These are phyloP conservation scores for Helicolenus hilgendorfi DNA, from an alignment of 2,797 vertebrate species.

Conservation along the genomic window DNA sequence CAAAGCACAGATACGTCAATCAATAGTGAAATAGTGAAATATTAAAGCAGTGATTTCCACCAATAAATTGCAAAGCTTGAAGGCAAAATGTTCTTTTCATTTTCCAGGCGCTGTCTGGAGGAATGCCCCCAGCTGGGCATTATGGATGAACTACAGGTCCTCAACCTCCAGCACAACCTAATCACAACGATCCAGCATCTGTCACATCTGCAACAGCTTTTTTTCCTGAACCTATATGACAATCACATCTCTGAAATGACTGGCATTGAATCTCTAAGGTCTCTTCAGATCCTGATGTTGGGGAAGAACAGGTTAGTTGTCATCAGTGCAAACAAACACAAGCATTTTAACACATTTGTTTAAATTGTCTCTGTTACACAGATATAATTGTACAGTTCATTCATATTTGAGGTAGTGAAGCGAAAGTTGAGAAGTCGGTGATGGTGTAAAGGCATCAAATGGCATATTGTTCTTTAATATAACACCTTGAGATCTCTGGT, in stretches of 20 bases:
- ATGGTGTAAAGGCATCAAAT: neutral
- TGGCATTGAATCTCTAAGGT: conserved; percentile 92
- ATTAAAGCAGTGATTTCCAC: neutral
- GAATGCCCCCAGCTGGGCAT: conserved; percentile 93
- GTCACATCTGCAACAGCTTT: conserved; percentile 92
- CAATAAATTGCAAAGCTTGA: neutral
- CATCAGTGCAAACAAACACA: neutral
- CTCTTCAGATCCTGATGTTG: conserved; percentile 94
- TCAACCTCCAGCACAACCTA: conserved; percentile 96
- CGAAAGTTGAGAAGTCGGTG: neutral
- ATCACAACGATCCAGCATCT: conserved; percentile 94
- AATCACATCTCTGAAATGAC: conserved; percentile 95
- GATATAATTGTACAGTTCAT: neutral
- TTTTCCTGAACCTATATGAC: conserved; percentile 95
- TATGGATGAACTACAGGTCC: conserved; percentile 92
- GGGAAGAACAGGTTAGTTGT: conserved; percentile 95
- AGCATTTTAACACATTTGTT: neutral
- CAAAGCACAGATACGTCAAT: neutral
- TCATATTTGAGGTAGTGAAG: neutral
- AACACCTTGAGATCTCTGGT: neutral
- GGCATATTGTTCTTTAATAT: neutral
- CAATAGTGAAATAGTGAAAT: neutral
- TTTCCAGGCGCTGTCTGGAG: conserved; percentile 91
- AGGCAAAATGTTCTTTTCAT: neutral
- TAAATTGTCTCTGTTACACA: neutral